A percentile compares a stretch with the other conserved stretches of the same genome.
phyloP scores from a whole-genome alignment of 1,140 invertebrate genomes.

The Platorchestia sp. region DNA sequence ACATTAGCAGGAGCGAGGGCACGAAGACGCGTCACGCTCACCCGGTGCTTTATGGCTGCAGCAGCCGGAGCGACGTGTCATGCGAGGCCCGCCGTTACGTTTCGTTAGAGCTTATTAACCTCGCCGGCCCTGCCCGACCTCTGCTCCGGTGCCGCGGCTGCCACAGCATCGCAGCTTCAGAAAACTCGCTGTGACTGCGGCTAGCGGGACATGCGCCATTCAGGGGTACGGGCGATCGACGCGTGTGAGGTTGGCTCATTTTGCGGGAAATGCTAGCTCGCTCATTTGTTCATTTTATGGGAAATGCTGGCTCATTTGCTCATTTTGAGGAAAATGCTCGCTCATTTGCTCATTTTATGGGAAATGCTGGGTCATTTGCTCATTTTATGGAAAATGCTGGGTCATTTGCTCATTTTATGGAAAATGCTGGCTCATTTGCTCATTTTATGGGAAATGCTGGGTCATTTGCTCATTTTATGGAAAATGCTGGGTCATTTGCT shows the following conservation, averaged over 20 bases:
- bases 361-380: no score
- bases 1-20: no score
- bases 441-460: no score
- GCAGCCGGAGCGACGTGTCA: neutral
- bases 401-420: no score
- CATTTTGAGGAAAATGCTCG: no score
- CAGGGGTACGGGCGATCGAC: neutral
- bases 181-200: neutral
- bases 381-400: no score
- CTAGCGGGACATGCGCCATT: neutral
- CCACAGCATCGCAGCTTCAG: neutral
- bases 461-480: no score
- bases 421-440: no score
- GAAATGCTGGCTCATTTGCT: neutral
- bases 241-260: neutral
- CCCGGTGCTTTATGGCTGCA: neutral
- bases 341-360: no score
- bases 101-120: conserved; percentile 19
- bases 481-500: no score
- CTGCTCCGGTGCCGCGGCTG: neutral
- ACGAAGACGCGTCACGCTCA: neutral
- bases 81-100: neutral
- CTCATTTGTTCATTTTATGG: neutral
- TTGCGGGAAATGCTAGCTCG: neutral
- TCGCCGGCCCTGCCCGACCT: neutral